Percentiles rank a stretch among this genome's conserved stretches.
Evolutionary conservation across 2,888 invertebrate species (phyloP).

Genomic region (Hemistola chrysoprasaria): DNA sequence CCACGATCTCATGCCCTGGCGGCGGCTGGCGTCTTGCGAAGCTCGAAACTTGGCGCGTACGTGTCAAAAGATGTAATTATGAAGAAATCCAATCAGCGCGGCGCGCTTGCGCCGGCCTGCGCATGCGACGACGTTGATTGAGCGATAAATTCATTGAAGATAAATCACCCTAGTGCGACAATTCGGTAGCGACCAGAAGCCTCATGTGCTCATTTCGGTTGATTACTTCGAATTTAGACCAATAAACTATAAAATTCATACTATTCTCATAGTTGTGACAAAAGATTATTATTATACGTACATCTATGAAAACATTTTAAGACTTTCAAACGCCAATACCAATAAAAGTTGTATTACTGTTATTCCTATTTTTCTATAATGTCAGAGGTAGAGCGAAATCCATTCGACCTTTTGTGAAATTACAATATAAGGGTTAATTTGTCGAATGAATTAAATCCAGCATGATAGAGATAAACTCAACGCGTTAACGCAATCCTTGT

Average conservation of each 20-base stretch:
- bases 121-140: constrained; percentile 67
- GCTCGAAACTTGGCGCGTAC: constrained; percentile 79
- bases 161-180: constrained; percentile 74
- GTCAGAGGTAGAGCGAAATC: constrained; percentile 1
- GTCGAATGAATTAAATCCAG: constrained; percentile 6
- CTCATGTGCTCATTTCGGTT: constrained; percentile 47
- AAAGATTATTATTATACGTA: too few relatives aligned
- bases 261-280: too few relatives aligned
- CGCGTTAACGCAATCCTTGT: constrained; percentile 19
- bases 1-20: constrained; percentile 77
- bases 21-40: constrained; percentile 65
- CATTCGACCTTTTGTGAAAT: constrained; percentile 3
- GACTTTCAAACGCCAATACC: too few relatives aligned
- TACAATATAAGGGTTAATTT: constrained; percentile 10
- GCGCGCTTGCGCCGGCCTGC: constrained; percentile 53
- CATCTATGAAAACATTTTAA: too few relatives aligned
- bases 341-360: too few relatives aligned
- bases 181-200: constrained; percentile 63
- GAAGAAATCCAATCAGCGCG: constrained; percentile 79
- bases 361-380: too few relatives aligned
- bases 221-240: constrained; percentile 19
- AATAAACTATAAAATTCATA: too few relatives aligned
- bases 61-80: constrained; percentile 82
- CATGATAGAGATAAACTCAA: constrained; percentile 17
- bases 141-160: constrained; percentile 77